Percentiles rank a stretch among this genome's conserved stretches.
phyloP scores from a whole-genome alignment of 2,888 invertebrate genomes.

The Melinaea marsaeus region DNA sequence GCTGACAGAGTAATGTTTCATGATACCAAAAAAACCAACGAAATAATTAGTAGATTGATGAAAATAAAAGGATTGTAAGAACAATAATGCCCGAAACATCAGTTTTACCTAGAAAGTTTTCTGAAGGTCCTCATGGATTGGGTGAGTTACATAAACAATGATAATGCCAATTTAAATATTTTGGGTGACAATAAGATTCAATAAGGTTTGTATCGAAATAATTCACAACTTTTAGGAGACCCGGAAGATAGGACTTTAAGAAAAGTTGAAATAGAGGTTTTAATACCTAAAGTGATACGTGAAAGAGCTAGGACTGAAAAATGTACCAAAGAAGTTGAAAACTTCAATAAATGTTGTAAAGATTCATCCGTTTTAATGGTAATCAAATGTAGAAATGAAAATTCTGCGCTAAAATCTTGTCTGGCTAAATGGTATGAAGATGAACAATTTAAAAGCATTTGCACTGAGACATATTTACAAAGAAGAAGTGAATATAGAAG shows the following conservation, averaged over 20 bases:
- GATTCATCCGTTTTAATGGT: constrained; percentile 83
- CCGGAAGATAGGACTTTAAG: constrained; percentile 89
- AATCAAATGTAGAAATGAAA: constrained; percentile 85
- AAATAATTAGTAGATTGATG: neutral
- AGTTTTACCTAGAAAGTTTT: constrained; percentile 62
- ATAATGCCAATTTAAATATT: too few relatives aligned
- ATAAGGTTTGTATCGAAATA: neutral
- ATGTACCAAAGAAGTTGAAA: constrained; percentile 84
- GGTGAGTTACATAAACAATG: constrained; percentile 51
- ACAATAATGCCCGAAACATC: constrained; percentile 39
- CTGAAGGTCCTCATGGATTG: constrained; percentile 77
- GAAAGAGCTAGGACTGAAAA: constrained; percentile 88
- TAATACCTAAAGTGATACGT: constrained; percentile 93
- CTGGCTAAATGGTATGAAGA: constrained; percentile 86
- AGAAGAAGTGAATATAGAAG: constrained; percentile 89
- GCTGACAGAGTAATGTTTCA: neutral
- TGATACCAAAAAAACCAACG: too few relatives aligned
- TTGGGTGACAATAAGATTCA: neutral
- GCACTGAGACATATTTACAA: constrained; percentile 87
- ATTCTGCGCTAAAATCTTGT: constrained; percentile 83
- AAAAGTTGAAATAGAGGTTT: constrained; percentile 91
- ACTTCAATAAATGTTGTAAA: constrained; percentile 86
- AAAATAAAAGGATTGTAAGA: constrained; percentile 5
- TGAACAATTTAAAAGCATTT: constrained; percentile 84
- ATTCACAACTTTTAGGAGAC: constrained; percentile 80